Conservation (phyloP, 2,888 invertebrate genomes). For the Pogonocherus hispidulus region DNA sequence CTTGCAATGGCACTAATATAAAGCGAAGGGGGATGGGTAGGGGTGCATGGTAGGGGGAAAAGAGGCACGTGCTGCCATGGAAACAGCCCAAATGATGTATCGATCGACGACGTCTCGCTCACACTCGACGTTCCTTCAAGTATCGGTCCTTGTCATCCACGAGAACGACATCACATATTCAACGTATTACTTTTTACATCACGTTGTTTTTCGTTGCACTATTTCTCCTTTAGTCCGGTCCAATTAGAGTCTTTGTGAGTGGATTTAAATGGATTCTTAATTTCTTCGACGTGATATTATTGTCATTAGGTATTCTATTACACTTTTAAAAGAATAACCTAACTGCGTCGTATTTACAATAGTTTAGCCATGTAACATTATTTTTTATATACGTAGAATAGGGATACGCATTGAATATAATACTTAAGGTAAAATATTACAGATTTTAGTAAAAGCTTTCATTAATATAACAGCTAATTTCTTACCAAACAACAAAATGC, state of each 20-base stretch:
- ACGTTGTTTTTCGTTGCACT: slow-evolving; percentile 48
- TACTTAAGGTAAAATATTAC: no score
- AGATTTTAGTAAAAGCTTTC: no score
- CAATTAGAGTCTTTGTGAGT: neutral
- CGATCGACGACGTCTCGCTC: slow-evolving; percentile 68
- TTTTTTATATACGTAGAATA: no score
- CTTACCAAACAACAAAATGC: no score
- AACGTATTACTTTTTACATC: slow-evolving; percentile 68
- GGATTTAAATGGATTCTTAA: neutral
- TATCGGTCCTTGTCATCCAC: slow-evolving; percentile 51
- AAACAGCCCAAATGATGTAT: slow-evolving; percentile 72
- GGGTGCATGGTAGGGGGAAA: slow-evolving; percentile 62
- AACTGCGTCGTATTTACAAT: no score
- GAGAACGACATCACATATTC: slow-evolving; percentile 69
- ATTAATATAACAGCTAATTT: no score
- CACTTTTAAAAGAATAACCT: no score
- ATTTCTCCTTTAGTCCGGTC: slow-evolving; percentile 41
- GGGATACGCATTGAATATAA: no score
- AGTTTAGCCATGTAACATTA: no score
- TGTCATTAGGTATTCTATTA: no score
- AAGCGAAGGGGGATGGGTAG: slow-evolving; percentile 59
- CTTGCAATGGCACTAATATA: slow-evolving; percentile 67
- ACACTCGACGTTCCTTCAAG: slow-evolving; percentile 35
- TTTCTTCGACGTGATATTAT: neutral
- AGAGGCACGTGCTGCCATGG: slow-evolving; percentile 70